Evolutionary conservation across 2,888 invertebrate species (phyloP).

Genomic region (Orchesellides sinensis): DNA sequence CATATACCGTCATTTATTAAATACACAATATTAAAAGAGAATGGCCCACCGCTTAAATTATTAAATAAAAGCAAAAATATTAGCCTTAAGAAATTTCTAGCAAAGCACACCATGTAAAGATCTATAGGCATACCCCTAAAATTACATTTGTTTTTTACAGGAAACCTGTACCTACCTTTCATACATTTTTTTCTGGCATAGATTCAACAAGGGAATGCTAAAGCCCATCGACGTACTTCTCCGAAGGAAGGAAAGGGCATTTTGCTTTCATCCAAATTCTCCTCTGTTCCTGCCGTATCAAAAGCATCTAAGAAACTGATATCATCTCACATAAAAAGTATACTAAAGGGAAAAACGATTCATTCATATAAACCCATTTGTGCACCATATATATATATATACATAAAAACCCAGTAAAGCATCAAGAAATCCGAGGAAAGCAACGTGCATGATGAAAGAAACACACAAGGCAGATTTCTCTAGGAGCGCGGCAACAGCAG

Average conservation of each 20-base stretch:
- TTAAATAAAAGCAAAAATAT: constrained; percentile 18
- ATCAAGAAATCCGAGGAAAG: no score
- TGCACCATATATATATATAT: no score
- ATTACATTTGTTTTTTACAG: constrained; percentile 9
- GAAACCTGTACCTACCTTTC: constrained; percentile 22
- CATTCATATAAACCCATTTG: no score
- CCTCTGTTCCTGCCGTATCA: constrained; percentile 7
- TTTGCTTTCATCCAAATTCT: constrained; percentile 38
- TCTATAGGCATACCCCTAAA: neutral
- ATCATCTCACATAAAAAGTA: neutral
- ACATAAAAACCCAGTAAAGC: no score
- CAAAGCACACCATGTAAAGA: no score
- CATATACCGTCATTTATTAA: no score
- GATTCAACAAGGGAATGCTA: constrained; percentile 44
- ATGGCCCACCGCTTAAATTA: constrained; percentile 50
- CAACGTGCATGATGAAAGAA: no score
- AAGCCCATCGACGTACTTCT: constrained; percentile 27
- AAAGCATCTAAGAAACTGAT: no score
- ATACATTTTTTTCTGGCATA: constrained; percentile 45
- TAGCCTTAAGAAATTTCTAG: constrained; percentile 35
- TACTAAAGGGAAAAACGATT: neutral
- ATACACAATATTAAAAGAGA: no score
- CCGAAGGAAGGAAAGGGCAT: constrained; percentile 32
- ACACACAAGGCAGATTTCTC: no score
- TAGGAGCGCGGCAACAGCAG: no score